Base-by-base conservation (phyloP, 1,140 invertebrate species). In the Acyrthosiphon pisum region DNA sequence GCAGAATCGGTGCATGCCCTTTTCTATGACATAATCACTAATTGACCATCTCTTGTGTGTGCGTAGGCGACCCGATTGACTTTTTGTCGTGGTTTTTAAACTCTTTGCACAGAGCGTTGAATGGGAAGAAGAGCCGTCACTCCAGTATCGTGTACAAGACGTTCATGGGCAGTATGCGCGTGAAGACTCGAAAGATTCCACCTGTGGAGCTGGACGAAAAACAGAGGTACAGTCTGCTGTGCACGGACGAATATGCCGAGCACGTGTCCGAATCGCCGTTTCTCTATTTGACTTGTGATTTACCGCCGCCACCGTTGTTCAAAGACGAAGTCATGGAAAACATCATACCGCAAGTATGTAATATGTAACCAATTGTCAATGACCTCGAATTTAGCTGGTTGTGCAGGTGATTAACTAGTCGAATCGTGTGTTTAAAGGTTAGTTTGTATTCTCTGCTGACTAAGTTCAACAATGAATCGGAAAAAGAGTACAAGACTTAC, bases 401-500 rank as follows among this genome's bases (percentile, higher is more conserved):
- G 11, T 76, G 14, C 6, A n/a, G 14, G 60, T 76, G n/a, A 14
- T 41, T 76, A 76, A 76, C 37, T 2, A 11, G 44, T 90, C 48
- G 23, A 81, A 30, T 9, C 37, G 91, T 93, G 20, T 60, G 35
- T 68, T 86, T 96, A 86, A 94, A 98, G 97, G 98, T 99, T 8
- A 99, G 99, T 95, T 96, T 99, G 37, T 98, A 98, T 94, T 97
- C 97, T 88, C 95, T 99, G 84, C 95, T 99, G 68, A 97, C 97
- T 84, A 99, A 99, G 95, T 99, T 99, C 95, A 99, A 99, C 95
- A 99, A 99, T 7, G 96, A 97, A 90, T 96, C 96, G 41, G 99
- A 99, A 94, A 99, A 99, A 95, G 99, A 99, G 95, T 99, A 99
- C 95, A 99, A 99, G 96, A 99, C 99, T 0, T 99, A 99, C 95